phyloP scores from a whole-genome alignment of 2,888 invertebrate genomes.

The Lamproptera curius region DNA sequence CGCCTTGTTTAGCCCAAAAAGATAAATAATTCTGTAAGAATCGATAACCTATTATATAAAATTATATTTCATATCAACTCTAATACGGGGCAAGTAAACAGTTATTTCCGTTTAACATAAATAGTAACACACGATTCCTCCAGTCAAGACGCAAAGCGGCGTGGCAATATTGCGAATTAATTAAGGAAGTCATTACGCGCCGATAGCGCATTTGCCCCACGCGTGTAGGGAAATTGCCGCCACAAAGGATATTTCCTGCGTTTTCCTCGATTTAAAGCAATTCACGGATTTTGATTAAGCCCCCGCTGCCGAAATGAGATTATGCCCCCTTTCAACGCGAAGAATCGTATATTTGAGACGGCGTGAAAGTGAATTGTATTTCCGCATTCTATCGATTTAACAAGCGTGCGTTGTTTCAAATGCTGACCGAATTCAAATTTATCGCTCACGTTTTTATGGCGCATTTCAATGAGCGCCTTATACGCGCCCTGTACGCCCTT shows the following conservation, averaged over 20 bases:
- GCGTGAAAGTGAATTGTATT: conserved; percentile 76
- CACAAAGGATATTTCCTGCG: conserved; percentile 77
- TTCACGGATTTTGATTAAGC: conserved; percentile 77
- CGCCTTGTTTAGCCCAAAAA: too few relatives aligned
- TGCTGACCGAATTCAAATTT: conserved; percentile 34
- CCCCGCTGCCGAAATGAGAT: conserved; percentile 73
- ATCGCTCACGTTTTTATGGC: conserved; percentile 22
- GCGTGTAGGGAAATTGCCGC: conserved; percentile 72
- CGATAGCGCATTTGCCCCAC: conserved; percentile 73
- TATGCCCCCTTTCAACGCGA: conserved; percentile 76
- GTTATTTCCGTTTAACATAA: neutral
- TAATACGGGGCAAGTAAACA: too few relatives aligned
- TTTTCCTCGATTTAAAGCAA: conserved; percentile 78
- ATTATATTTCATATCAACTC: too few relatives aligned
- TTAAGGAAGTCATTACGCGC: conserved; percentile 77
- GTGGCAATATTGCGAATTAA: conserved; percentile 70
- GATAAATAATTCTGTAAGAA: too few relatives aligned
- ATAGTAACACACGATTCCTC: conserved; percentile 21
- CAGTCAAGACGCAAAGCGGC: conserved; percentile 20
- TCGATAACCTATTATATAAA: too few relatives aligned
- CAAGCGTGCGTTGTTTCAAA: conserved; percentile 30
- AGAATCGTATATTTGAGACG: conserved; percentile 77
- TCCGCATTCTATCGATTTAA: conserved; percentile 70
- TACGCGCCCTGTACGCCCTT: neutral
- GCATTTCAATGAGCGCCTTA: neutral